phyloP scores from a whole-genome alignment of 1,140 invertebrate genomes.

The Propsilocerus akamusi region DNA sequence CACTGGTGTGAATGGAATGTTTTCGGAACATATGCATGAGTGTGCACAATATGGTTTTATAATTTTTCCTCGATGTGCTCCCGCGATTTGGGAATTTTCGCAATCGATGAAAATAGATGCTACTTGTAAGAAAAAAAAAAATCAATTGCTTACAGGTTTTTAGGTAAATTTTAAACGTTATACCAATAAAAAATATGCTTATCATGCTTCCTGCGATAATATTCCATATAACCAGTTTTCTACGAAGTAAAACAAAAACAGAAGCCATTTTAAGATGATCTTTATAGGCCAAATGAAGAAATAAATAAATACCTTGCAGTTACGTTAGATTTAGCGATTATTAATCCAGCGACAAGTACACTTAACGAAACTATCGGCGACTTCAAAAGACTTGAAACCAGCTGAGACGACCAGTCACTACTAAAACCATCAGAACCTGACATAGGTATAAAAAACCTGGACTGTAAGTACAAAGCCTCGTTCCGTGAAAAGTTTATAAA shows the following conservation, averaged over 20 bases:
- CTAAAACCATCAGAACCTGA: conserved; percentile 31
- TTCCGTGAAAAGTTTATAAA: conserved; percentile 31
- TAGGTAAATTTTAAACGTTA: too few species aligned
- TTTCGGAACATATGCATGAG: conserved; percentile 37
- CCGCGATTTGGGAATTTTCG: conserved; percentile 24
- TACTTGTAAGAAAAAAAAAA: too few species aligned
- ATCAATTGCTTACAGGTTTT: too few species aligned
- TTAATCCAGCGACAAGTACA: conserved; percentile 35
- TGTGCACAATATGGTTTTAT: conserved; percentile 34
- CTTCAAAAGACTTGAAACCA: conserved; percentile 32
- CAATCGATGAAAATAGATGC: conserved; percentile 38
- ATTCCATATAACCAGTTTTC: conserved; percentile 33
- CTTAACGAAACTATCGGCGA: conserved; percentile 38
- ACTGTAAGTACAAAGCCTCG: conserved; percentile 36
- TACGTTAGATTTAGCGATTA: conserved; percentile 37
- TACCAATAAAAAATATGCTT: conserved; percentile 28
- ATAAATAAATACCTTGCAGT: conserved; percentile 20
- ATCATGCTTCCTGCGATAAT: conserved; percentile 27
- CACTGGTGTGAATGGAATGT: conserved; percentile 41
- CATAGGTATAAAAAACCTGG: conserved; percentile 33
- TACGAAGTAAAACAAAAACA: conserved; percentile 5
- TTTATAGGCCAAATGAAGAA: background rate
- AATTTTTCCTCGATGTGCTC: conserved; percentile 22
- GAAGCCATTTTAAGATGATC: background rate
- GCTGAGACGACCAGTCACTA: conserved; percentile 30